These are phyloP conservation scores for Hydractinia symbiolongicarpus DNA, from an alignment of 30 jellyfish, hydroid and myxozoan genomes.

Conservation along the genomic window DNA sequence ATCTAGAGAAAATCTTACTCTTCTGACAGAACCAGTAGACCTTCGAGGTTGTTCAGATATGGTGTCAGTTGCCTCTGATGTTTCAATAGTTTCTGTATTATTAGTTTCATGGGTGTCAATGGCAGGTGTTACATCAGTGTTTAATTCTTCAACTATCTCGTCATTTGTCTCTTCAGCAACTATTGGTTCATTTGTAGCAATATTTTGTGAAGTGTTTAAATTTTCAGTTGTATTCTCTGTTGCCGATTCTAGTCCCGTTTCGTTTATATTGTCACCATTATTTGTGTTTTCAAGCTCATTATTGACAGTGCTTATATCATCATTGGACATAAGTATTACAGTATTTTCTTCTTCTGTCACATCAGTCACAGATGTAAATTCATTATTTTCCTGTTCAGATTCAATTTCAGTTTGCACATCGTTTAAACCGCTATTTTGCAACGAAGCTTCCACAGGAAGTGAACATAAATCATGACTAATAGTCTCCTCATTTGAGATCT, in stretches of 20 bases:
- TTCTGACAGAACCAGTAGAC: conserved; percentile 10
- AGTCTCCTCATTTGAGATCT: background rate
- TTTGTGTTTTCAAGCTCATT: no score
- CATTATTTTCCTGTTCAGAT: no score
- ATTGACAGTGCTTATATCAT: no score
- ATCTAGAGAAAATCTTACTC: conserved; percentile 15
- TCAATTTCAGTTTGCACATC: no score
- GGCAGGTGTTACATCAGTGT: conserved; percentile 28
- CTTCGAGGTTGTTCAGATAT: background rate
- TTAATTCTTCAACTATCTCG: background rate
- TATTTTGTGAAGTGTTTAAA: conserved; percentile 31
- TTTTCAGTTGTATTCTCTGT: background rate
- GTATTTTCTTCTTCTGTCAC: background rate
- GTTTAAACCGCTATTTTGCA: no score
- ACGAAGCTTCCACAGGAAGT: no score
- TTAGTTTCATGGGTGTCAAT: no score
- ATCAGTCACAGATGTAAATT: no score
- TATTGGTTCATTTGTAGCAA: conserved; percentile 5
- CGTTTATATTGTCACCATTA: background rate
- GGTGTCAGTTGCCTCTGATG: background rate
- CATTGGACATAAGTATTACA: no score
- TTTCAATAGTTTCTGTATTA: background rate
- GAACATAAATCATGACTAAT: no score
- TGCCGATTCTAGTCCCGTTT: conserved; percentile 21
- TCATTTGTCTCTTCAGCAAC: background rate